phyloP scores from a whole-genome alignment of 1,140 invertebrate species.

The Cydia amplana region DNA sequence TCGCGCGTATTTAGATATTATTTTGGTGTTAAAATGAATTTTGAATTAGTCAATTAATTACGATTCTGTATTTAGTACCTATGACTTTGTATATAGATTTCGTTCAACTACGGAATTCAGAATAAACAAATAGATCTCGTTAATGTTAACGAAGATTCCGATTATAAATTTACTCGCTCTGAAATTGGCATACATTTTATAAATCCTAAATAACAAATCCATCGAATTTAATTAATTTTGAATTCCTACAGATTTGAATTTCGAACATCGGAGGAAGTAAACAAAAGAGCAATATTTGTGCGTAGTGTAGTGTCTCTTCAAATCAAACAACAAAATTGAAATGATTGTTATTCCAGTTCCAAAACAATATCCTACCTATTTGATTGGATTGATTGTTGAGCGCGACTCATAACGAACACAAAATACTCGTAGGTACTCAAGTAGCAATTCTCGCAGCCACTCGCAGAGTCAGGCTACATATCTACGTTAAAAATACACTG shows the following conservation, averaged over 20 bases:
- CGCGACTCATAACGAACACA: neutral
- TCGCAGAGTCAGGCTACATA: no score
- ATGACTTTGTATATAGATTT: no score
- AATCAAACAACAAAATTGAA: constrained; percentile 23
- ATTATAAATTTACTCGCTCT: neutral
- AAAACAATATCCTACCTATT: constrained; percentile 18
- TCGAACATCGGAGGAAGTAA: neutral
- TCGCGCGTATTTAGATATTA: no score
- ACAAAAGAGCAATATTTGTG: constrained; percentile 19
- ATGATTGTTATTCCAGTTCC: constrained; percentile 1
- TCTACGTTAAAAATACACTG: no score
- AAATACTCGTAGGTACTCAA: neutral
- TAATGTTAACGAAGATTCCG: neutral
- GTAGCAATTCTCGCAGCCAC: neutral
- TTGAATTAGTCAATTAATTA: no score
- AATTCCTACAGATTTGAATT: neutral
- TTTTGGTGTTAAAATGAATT: no score
- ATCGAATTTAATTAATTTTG: neutral
- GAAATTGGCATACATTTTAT: neutral
- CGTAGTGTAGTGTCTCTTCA: constrained; percentile 19
- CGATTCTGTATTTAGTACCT: no score
- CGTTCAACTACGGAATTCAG: neutral
- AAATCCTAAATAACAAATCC: neutral
- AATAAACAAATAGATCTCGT: neutral
- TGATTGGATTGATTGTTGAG: constrained; percentile 12